Evolutionary conservation across 2,888 invertebrate species (phyloP).

Genomic region (Nephrotoma guestfalica): DNA sequence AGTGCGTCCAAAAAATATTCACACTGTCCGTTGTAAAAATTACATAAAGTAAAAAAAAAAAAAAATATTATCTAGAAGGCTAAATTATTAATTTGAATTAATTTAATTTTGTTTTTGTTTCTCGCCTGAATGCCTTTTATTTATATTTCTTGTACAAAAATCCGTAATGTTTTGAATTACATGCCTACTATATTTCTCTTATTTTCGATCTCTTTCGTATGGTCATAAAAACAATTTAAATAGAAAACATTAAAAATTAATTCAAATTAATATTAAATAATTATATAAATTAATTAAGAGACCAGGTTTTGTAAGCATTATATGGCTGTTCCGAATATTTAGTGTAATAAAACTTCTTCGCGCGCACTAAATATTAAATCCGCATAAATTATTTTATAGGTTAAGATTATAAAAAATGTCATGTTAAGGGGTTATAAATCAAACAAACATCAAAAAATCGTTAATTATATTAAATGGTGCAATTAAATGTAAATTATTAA

Average conservation of each 20-base stretch:
- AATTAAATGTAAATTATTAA: background rate
- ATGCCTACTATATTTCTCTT: background rate
- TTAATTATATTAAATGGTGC: background rate
- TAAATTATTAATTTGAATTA: background rate
- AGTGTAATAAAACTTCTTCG: background rate
- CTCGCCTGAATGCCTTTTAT: background rate
- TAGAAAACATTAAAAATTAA: background rate
- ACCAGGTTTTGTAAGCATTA: background rate
- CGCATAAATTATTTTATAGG: background rate
- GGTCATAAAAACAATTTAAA: too few species aligned
- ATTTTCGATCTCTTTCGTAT: too few species aligned
- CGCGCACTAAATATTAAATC: background rate
- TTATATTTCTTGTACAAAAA: background rate
- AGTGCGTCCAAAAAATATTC: background rate
- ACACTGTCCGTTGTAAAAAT: background rate
- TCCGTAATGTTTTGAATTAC: background rate
- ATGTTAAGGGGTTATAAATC: background rate
- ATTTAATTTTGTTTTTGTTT: background rate
- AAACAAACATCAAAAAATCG: background rate
- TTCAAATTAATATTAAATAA: background rate
- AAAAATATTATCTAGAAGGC: background rate
- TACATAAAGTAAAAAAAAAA: background rate
- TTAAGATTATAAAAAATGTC: background rate
- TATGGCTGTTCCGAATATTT: background rate
- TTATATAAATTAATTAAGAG: background rate